Evolutionary conservation across 2,888 invertebrate species (phyloP).

Genomic region (Antitype chi): DNA sequence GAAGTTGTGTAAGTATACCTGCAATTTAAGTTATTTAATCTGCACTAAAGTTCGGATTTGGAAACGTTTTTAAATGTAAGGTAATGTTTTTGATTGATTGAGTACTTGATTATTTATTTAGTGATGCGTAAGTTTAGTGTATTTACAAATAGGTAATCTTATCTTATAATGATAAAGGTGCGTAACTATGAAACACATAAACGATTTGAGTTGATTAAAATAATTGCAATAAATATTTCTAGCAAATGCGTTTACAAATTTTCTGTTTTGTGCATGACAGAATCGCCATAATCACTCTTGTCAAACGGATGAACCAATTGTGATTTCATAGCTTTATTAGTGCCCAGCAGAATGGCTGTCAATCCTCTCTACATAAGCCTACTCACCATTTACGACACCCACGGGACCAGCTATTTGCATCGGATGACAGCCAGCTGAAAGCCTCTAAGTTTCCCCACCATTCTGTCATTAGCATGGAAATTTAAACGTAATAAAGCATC

Average conservation of each 20-base stretch:
- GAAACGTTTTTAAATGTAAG: neutral
- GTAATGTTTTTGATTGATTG: neutral
- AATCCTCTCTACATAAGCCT: neutral
- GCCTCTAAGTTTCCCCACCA: slow-evolving; percentile 17
- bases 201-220: no score
- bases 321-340: slow-evolving; percentile 3
- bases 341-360: neutral
- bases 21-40: neutral
- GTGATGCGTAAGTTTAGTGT: no score
- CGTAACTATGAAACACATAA: no score
- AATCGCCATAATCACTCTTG: neutral
- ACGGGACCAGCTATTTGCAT: slow-evolving; percentile 17
- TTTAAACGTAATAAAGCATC: slow-evolving; percentile 43
- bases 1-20: no score
- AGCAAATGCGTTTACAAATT: neutral
- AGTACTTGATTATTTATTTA: no score
- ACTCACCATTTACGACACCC: neutral
- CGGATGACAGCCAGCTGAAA: slow-evolving; percentile 19
- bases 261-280: neutral
- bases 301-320: neutral
- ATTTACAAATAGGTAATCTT: no score
- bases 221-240: neutral
- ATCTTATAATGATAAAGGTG: no score
- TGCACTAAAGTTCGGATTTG: neutral
- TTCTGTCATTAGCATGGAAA: slow-evolving; percentile 43